These are phyloP conservation scores for Spicauda simplicius DNA, from an alignment of 2,888 invertebrate species.

Conservation along the genomic window DNA sequence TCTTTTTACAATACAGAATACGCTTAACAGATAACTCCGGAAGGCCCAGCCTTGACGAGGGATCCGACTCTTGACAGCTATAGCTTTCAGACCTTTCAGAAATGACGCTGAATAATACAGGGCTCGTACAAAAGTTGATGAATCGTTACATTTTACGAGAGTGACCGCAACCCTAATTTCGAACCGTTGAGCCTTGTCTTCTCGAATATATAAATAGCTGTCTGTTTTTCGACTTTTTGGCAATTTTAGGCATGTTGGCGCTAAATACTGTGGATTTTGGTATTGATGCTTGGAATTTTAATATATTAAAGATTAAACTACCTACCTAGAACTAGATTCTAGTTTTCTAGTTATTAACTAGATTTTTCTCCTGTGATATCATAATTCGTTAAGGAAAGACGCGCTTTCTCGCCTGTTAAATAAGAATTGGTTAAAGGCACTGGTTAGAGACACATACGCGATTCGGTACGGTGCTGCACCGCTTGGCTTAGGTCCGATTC, in stretches of 20 bases:
- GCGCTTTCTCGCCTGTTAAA: too few species aligned
- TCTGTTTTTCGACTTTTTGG: neutral
- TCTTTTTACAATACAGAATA: neutral
- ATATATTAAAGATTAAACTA: too few species aligned
- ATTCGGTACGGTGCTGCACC: too few species aligned
- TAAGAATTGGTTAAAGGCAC: too few species aligned
- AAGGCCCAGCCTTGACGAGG: conserved; percentile 4
- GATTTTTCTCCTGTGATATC: too few species aligned
- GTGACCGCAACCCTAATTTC: conserved; percentile 16
- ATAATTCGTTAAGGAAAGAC: too few species aligned
- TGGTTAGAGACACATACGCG: too few species aligned
- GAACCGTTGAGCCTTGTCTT: conserved; percentile 4
- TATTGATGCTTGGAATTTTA: neutral
- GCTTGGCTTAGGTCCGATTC: too few species aligned
- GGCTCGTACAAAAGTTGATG: conserved; percentile 17
- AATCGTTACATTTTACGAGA: conserved; percentile 25
- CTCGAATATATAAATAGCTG: conserved; percentile 1
- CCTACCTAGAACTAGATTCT: too few species aligned
- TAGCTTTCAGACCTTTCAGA: conserved; percentile 10
- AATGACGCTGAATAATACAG: conserved; percentile 20
- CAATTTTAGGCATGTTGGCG: conserved; percentile 2
- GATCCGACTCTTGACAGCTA: conserved; percentile 10
- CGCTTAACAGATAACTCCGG: neutral
- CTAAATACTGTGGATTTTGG: neutral
- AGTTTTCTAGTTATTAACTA: too few species aligned